Evolutionary conservation across 2,888 invertebrate species (phyloP).

Genomic region (Taenaris catops): DNA sequence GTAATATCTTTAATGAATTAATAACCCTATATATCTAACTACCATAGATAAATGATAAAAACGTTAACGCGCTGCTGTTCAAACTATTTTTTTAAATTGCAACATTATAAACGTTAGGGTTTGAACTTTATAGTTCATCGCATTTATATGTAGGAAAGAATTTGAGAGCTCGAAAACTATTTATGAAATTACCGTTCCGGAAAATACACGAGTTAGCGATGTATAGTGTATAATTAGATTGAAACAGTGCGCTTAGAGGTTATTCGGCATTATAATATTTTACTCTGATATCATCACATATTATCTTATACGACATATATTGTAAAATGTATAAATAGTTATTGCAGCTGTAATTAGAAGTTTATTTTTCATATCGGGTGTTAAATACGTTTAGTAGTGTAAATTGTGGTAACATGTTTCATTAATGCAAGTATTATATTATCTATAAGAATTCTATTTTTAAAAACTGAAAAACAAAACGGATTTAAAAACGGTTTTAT

Average conservation of each 20-base stretch:
- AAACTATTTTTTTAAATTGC: conserved; percentile 49
- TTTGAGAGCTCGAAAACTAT: conserved; percentile 53
- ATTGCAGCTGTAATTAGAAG: conserved; percentile 79
- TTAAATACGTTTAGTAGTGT: conserved; percentile 77
- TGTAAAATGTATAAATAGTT: conserved; percentile 79
- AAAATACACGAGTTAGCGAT: conserved; percentile 54
- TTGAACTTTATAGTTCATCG: conserved; percentile 2
- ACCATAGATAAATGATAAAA: conserved; percentile 24
- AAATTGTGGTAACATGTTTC: conserved; percentile 68
- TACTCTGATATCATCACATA: conserved; percentile 49
- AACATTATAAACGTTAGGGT: conserved; percentile 44
- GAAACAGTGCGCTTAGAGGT: conserved; percentile 69
- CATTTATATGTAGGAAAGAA: conserved; percentile 2
- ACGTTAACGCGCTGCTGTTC: conserved; percentile 50
- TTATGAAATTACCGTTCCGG: conserved; percentile 40
- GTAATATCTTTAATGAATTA: conserved; percentile 31
- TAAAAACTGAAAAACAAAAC: too few relatives aligned
- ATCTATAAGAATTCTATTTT: conserved; percentile 53
- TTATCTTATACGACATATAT: conserved; percentile 45
- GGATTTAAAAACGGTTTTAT: too few relatives aligned
- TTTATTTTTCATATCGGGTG: conserved; percentile 80
- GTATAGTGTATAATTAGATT: conserved; percentile 45
- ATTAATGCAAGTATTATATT: conserved; percentile 71
- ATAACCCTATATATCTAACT: conserved; percentile 24
- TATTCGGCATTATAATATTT: conserved; percentile 52